Evolutionary conservation across 2,113 vertebrate species (phyloP).

Genomic region (Rostratula benghalensis): DNA sequence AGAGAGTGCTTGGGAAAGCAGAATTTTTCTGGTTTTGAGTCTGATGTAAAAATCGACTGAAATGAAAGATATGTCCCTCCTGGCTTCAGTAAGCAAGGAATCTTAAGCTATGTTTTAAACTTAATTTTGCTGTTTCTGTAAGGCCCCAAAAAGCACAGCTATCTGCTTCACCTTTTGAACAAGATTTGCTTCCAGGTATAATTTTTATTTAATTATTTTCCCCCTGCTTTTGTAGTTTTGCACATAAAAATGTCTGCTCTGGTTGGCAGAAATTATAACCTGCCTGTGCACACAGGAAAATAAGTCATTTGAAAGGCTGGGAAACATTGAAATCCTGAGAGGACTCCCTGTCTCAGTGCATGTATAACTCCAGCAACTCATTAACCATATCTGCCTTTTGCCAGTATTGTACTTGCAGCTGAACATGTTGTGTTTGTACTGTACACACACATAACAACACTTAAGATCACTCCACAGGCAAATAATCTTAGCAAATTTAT

Average conservation of each 20-base stretch:
- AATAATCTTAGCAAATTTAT: neutral
- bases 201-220: neutral
- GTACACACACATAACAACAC: neutral
- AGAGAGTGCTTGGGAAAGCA: neutral
- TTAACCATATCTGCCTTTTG: neutral
- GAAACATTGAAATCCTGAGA: neutral
- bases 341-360: neutral
- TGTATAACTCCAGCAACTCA: neutral
- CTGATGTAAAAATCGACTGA: neutral
- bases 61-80: neutral
- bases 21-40: neutral
- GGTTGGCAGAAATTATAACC: neutral
- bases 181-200: neutral
- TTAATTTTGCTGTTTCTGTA: neutral
- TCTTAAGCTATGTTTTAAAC: neutral
- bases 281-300: neutral
- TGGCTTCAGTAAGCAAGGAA: neutral
- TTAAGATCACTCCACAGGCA: neutral
- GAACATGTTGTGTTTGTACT: neutral
- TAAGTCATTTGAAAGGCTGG: neutral
- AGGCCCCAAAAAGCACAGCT: neutral
- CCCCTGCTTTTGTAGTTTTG: neutral
- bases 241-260: neutral
- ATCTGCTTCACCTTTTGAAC: neutral
- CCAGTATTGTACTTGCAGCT: neutral